Evolutionary conservation across 2,888 invertebrate genomes (phyloP).

Genomic region (Taphrorychus bicolor): DNA sequence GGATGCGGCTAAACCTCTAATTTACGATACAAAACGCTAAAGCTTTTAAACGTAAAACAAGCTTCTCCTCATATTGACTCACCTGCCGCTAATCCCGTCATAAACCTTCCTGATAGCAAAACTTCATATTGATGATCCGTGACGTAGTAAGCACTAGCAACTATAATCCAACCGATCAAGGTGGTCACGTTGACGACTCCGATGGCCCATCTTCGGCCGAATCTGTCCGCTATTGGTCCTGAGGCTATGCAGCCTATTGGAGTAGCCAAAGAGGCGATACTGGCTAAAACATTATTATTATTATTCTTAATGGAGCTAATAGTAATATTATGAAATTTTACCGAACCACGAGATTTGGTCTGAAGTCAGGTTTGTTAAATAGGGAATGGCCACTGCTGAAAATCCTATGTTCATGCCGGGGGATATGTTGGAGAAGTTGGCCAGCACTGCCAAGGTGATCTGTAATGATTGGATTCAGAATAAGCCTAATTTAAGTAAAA

Average conservation of each 20-base stretch:
- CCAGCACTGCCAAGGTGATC: slow-evolving; percentile 61
- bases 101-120: slow-evolving; percentile 60
- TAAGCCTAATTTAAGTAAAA: no score
- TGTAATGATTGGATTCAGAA: no score
- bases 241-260: slow-evolving; percentile 64
- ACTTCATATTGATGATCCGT: slow-evolving; percentile 51
- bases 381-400: slow-evolving; percentile 64
- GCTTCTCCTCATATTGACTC: background rate
- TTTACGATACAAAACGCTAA: no score
- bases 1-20: no score
- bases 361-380: slow-evolving; percentile 55
- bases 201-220: slow-evolving; percentile 62
- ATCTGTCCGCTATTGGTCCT: slow-evolving; percentile 62
- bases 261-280: slow-evolving; percentile 63
- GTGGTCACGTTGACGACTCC: slow-evolving; percentile 61
- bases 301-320: background rate
- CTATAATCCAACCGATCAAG: slow-evolving; percentile 63
- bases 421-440: slow-evolving; percentile 62
- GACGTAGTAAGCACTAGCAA: slow-evolving; percentile 58
- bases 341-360: slow-evolving; percentile 66
- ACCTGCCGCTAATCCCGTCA: slow-evolving; percentile 63
- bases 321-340: slow-evolving; percentile 49
- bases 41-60: background rate
- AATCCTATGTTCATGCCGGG: slow-evolving; percentile 67
- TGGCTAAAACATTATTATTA: slow-evolving; percentile 62